These are phyloP conservation scores for Microchirus variegatus DNA, from an alignment of 2,797 vertebrate genomes.

Conservation along the genomic window DNA sequence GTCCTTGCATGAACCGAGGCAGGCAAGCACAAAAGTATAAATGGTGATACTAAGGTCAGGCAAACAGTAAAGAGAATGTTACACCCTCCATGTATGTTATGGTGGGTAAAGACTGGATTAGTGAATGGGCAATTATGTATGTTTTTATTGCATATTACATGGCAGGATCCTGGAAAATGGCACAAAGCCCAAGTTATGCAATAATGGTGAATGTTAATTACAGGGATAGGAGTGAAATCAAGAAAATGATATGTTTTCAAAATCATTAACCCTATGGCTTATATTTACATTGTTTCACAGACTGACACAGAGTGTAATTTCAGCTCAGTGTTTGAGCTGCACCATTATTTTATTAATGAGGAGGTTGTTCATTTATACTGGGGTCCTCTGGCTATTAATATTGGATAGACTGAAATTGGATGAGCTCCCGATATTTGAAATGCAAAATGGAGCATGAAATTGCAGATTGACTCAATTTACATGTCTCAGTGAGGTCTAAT, in stretches of 20 bases:
- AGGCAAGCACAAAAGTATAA: no score
- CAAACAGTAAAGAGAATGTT: no score
- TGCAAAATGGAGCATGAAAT: conserved; percentile 32
- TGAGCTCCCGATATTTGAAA: conserved; percentile 45
- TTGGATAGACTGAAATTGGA: conserved; percentile 57
- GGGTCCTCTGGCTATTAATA: conserved; percentile 56
- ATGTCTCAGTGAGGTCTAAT: conserved; percentile 5
- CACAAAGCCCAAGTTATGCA: conserved; percentile 1
- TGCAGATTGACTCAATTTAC: conserved; percentile 27
- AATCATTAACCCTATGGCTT: conserved; percentile 16
- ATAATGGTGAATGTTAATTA: conserved; percentile 11
- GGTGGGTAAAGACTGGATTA: no score
- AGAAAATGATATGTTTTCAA: conserved; percentile 5
- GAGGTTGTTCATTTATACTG: conserved; percentile 31
- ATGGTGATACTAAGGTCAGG: no score
- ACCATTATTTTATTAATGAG: conserved; percentile 57
- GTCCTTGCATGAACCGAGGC: no score
- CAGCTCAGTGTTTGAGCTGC: conserved; percentile 13
- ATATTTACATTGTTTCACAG: conserved; percentile 29
- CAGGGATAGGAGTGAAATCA: conserved; percentile 7
- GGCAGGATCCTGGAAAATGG: background rate
- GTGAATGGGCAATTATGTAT: background rate
- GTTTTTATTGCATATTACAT: background rate
- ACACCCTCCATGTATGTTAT: no score
- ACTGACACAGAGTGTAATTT: conserved; percentile 10